Base-by-base conservation (phyloP, 1,140 invertebrate genomes). In the Macrotrachela quadricornifera region DNA sequence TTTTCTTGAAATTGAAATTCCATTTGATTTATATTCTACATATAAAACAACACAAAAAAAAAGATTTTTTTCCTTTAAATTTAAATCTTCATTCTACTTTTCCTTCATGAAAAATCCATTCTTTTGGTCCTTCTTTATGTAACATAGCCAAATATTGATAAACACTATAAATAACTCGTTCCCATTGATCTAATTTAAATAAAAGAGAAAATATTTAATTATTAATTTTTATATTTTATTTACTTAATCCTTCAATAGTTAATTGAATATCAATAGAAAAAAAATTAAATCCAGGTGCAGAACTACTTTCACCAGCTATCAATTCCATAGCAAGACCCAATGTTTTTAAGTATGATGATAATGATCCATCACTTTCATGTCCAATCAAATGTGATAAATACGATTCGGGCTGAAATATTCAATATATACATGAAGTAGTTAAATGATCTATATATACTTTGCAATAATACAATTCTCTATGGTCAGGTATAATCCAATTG, bases 321-420 rank as follows among this genome's bases (percentile, higher is more conserved):
- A 96, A 66, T 58, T 78, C 80, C 67, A 85, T 92, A 30, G 82
- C 85, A 87, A 87, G 95, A 38, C 87, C 84, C 72, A 75, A 74
- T 10, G 74, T 70, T 64, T 87, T 90, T 8, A 97, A 73, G 36
- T 81, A 79, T 6, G 88, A 84, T 46, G 96, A 71, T 41, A 97
- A 72, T 63, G 87, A 94, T 11, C 90, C 90, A 45, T 82, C 77
- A 9, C 90, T 87, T 74, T 96, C 90, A 67, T 96, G 91, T 0
- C 88, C 90, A 61, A 97, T 75, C 46, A 96, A 73, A 71, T 95
- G 84, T 13, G 82, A 80, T 21, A 56, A 15, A 15, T 53, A 41
- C 8, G 21, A 75, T 78, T 78, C 76, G 88, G 85, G 64, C 76
- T 76, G 49, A 83, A 78, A 30, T 30, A 30, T 30, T 30, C 21